These are phyloP conservation scores for Pseudeuparius sepicola DNA, from an alignment of 2,888 invertebrate genomes.

Conservation along the genomic window DNA sequence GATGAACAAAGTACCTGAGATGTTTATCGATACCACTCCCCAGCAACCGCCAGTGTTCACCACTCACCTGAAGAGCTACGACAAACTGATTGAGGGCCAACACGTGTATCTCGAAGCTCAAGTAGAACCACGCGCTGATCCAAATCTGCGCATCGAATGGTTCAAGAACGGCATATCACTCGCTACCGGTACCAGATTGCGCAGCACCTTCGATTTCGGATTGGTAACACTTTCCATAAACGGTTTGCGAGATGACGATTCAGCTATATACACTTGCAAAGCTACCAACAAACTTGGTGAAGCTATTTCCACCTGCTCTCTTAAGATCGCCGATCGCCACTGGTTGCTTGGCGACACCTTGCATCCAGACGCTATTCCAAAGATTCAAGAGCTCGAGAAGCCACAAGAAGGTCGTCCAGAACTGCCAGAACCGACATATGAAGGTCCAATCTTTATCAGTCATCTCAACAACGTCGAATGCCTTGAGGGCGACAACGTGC, in stretches of 20 bases:
- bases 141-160: slow-evolving; percentile 82
- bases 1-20: slow-evolving; percentile 81
- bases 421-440: slow-evolving; percentile 67
- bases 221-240: slow-evolving; percentile 87
- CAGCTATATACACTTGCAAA: slow-evolving; percentile 91
- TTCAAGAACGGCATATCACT: slow-evolving; percentile 83
- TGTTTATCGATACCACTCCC: slow-evolving; percentile 75
- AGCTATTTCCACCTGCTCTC: slow-evolving; percentile 83
- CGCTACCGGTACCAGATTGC: slow-evolving; percentile 79
- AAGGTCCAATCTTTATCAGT: slow-evolving; percentile 79
- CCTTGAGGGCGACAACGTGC: slow-evolving; percentile 77
- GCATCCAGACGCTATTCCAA: slow-evolving; percentile 80
- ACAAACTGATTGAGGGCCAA: slow-evolving; percentile 76
- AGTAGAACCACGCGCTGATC: slow-evolving; percentile 84
- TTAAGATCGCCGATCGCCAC: slow-evolving; percentile 81
- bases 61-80: slow-evolving; percentile 76
- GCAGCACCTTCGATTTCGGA: slow-evolving; percentile 95
- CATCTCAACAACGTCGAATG: slow-evolving; percentile 86
- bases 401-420: slow-evolving; percentile 58
- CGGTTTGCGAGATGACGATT: slow-evolving; percentile 79
- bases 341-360: slow-evolving; percentile 81
- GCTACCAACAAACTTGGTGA: slow-evolving; percentile 89
- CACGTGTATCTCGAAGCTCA: slow-evolving; percentile 81
- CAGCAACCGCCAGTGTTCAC: slow-evolving; percentile 94
- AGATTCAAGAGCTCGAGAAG: slow-evolving; percentile 77